These are phyloP conservation scores for Microctenopoma steveboyesi DNA, from an alignment of 2,797 vertebrate genomes.

Conservation along the genomic window DNA sequence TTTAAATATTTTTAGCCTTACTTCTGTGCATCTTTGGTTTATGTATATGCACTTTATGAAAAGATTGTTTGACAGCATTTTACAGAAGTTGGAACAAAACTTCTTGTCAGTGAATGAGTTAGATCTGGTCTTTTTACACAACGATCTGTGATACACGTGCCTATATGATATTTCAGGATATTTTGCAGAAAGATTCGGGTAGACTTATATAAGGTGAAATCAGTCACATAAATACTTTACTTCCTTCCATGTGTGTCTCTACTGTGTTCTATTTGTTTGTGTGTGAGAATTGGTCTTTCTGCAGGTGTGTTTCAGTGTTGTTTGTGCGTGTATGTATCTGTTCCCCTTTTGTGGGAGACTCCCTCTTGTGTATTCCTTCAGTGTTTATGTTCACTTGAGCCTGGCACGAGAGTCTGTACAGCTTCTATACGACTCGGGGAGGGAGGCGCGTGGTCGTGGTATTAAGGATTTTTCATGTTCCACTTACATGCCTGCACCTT, in stretches of 20 bases:
- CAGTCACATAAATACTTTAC: background rate
- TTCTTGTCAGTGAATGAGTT: background rate
- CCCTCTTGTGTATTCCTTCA: slow-evolving; percentile 41
- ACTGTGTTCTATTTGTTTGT: no score
- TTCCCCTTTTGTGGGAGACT: slow-evolving; percentile 42
- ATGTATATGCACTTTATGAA: background rate
- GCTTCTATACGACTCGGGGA: slow-evolving; percentile 37
- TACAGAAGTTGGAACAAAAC: background rate
- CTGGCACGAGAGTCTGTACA: slow-evolving; percentile 41
- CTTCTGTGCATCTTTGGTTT: background rate
- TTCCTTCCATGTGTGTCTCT: background rate
- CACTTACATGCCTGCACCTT: slow-evolving; percentile 55
- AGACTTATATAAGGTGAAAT: background rate
- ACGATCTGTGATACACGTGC: background rate
- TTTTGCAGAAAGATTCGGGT: background rate
- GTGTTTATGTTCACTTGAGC: slow-evolving; percentile 64
- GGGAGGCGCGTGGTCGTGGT: slow-evolving; percentile 52
- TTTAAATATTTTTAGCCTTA: no score
- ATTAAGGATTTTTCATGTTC: slow-evolving; percentile 72
- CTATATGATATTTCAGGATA: background rate
- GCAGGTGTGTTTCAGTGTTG: slow-evolving; percentile 28
- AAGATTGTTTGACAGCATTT: background rate
- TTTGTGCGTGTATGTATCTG: slow-evolving; percentile 30
- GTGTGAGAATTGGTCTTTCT: slow-evolving; percentile 2
- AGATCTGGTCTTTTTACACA: background rate